phyloP scores from a whole-genome alignment of 2,888 invertebrate genomes.

The Ferrisia virgata region DNA sequence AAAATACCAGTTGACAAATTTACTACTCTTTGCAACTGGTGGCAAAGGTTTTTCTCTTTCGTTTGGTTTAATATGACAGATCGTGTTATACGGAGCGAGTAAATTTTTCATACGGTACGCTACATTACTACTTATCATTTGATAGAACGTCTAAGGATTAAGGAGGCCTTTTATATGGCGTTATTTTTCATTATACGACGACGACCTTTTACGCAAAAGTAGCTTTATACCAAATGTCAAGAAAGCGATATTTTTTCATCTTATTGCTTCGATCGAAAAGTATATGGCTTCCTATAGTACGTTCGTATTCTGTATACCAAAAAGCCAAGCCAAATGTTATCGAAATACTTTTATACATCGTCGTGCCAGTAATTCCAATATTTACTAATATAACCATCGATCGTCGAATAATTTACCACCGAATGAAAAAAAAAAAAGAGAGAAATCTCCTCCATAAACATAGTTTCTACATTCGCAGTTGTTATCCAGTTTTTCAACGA shows the following conservation, averaged over 20 bases:
- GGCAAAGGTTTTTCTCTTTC: neutral
- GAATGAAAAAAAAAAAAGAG: no score
- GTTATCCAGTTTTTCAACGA: neutral
- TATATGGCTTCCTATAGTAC: no score
- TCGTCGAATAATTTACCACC: neutral
- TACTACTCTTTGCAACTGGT: neutral
- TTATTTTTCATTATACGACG: conserved; percentile 1
- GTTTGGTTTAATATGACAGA: neutral
- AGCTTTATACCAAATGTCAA: neutral
- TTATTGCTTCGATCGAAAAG: neutral
- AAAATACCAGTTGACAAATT: neutral
- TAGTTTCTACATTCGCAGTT: no score
- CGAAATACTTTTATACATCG: neutral
- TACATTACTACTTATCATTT: no score
- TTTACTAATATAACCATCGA: neutral
- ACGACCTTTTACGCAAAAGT: neutral
- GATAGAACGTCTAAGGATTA: neutral
- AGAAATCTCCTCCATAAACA: no score
- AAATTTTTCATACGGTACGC: neutral
- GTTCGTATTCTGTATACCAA: neutral
- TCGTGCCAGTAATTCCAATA: neutral
- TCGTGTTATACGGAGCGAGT: neutral
- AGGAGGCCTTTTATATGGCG: neutral
- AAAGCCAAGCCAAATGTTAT: neutral
- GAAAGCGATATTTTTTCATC: neutral